A percentile compares a stretch with the other conserved stretches of the same genome.
phyloP scores from a whole-genome alignment of 2,113 vertebrate genomes.

The Cathartes aura region DNA sequence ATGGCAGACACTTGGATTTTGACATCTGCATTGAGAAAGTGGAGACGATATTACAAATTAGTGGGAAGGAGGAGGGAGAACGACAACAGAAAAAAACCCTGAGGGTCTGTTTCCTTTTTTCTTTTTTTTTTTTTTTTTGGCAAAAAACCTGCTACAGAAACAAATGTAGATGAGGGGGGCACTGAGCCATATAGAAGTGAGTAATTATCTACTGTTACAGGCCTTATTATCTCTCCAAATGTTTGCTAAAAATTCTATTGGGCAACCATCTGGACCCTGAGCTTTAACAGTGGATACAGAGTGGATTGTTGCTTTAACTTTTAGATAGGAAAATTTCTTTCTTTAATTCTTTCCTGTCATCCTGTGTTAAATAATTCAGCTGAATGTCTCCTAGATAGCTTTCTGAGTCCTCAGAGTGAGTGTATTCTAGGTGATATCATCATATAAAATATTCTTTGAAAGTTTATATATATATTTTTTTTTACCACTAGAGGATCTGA shows the following conservation, averaged over 20 bases:
- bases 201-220: constrained; percentile 82
- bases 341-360: constrained; percentile 76
- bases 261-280: constrained; percentile 82
- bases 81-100: neutral
- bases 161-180: constrained; percentile 76
- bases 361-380: constrained; percentile 78
- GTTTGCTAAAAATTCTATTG: constrained; percentile 84
- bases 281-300: constrained; percentile 75
- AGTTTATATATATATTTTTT: constrained; percentile 17
- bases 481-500: constrained; percentile 68
- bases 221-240: constrained; percentile 86
- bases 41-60: neutral
- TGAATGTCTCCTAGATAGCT: constrained; percentile 65
- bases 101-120: constrained; percentile 2
- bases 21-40: neutral
- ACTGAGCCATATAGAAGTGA: constrained; percentile 81
- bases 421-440: constrained; percentile 60
- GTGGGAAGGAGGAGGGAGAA: neutral
- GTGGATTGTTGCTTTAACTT: constrained; percentile 70
- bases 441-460: constrained; percentile 70
- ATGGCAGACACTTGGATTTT: neutral
- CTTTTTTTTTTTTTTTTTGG: constrained; percentile 51
- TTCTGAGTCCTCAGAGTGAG: constrained; percentile 60
- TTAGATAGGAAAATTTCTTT: constrained; percentile 65
- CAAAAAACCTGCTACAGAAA: constrained; percentile 70